These are phyloP conservation scores for Synanceia verrucosa DNA, from an alignment of 2,797 vertebrate species.

Conservation along the genomic window DNA sequence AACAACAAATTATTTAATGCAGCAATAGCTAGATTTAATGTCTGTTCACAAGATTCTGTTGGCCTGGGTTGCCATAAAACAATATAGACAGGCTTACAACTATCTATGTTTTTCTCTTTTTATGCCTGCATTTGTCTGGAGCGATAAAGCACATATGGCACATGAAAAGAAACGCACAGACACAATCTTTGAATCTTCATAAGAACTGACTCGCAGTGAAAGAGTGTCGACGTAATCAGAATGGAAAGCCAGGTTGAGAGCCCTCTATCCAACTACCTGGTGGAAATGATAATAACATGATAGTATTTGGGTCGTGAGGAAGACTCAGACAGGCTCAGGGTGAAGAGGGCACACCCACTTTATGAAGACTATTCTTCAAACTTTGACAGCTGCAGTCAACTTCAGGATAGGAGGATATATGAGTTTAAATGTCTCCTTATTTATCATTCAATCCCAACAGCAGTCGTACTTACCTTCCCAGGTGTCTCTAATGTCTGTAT, in stretches of 20 bases:
- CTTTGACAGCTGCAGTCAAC: constrained; percentile 50
- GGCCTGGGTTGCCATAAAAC: background rate
- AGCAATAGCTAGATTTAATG: background rate
- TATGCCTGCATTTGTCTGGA: constrained; percentile 6
- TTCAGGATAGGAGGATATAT: background rate
- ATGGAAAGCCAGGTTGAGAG: constrained; percentile 53
- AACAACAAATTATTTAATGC: background rate
- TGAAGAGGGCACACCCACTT: constrained; percentile 53
- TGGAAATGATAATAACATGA: constrained; percentile 60
- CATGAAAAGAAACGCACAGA: constrained; percentile 20
- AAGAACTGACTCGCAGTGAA: constrained; percentile 28
- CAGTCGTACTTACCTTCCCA: background rate
- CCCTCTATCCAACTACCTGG: constrained; percentile 52
- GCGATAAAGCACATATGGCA: constrained; percentile 12
- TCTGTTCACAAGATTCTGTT: background rate
- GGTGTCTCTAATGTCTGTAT: background rate
- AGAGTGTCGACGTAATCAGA: constrained; percentile 47
- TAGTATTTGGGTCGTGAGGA: constrained; percentile 49
- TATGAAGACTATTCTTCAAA: constrained; percentile 63
- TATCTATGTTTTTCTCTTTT: background rate
- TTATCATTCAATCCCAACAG: constrained; percentile 19
- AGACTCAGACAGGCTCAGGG: constrained; percentile 51
- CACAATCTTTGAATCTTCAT: constrained; percentile 7
- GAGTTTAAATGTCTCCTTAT: constrained; percentile 33
- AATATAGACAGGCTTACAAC: constrained; percentile 1